Evolutionary conservation across 2,797 vertebrate genomes (phyloP), one percentile per base, ranked within the genome.

Genomic region (Meriones psammophilus): DNA sequence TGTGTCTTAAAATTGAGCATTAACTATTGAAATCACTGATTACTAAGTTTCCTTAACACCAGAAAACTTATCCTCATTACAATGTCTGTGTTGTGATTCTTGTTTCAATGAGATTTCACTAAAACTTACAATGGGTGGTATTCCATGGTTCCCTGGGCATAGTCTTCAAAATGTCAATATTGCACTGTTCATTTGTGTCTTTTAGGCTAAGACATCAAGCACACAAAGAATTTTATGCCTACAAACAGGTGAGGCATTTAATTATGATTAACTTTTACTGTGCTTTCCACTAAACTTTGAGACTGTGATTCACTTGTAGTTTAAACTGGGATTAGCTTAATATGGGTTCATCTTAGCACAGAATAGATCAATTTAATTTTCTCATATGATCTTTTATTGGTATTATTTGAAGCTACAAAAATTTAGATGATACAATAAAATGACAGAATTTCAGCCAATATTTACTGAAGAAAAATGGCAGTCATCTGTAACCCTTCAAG

Each of bases 161-260:
- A 84, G 95, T 87, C n/a, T 93, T 28, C 69, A 22, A 95, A 92
- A 94, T 93, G 39, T 97, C 60, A 94, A 12, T 93, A 87, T 94
- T 20, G 2, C 50, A 39, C 95, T 94, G 0, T 54, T 96, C 68
- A 74, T 96, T 97, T 93, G 68, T 97, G 22, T 96, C 94, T 98
- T 98, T 95, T 98, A 99, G 99, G 99, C 99, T 99, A 98, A 99
- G 99, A 97, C 99, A 99, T 97, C 99, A 99, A 98, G 99, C 99
- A 8, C 99, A 99, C 98, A 99, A 99, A 98, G 99, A 99, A 98
- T 99, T 99, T 93, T 99, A 99, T 97, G 99, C 99, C 96, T 99
- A 99, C 98, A 99, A 99, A 98, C 99, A 99, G 99, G 99, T 99
- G 98, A 99, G 99, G 58, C n/a, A 81, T 91, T 81, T 88, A 87